Base-by-base conservation (phyloP, 2,888 invertebrate genomes). In the Ochropacha duplaris region DNA sequence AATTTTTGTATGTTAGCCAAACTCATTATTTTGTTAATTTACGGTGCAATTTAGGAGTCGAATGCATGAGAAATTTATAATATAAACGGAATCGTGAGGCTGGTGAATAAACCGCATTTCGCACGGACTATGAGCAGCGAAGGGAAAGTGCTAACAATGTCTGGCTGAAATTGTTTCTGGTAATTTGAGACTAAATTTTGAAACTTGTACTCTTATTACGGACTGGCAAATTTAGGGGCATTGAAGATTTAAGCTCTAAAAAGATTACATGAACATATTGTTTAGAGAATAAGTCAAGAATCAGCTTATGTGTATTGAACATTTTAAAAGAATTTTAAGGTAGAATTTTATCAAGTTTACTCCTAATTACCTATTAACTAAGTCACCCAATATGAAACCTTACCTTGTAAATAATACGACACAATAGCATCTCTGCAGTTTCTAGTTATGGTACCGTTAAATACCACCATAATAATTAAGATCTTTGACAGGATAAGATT, bases 141-240 rank as follows among this genome's bases (percentile, higher is more conserved):
- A 63, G 68, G 63, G 78, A 78, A 78, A 78, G 78, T 75, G 68
- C 61, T 60, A 55, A 59, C 58, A 72, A 61, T 66, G 60, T 57
- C 34, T 28, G 22, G 49, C 12, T 28, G 16, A 26, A 44, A 44
- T 49, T 49, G 49, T 54, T 44, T 54, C 50, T 36, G 54, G 22
- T 36, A 31, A 31, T 28, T 52, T 52, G 28, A 12, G 31, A 12
- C 31, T 9, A 52, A 31, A 31, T 52, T 52, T 34, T 19, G 28
- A 19, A 19, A 52, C 34, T 12, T 12, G 22, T 22, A 34, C 26
- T n/a, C n/a, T n/a, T n/a, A n/a, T n/a, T 22, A 52, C 22, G 6
- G 52, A 22, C 52, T 34, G 22, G 31, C 16, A 22, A 31, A 52
- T n/a, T n/a, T n/a, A 6, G n/a, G 31, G 8, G 9, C 19, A 19